These are phyloP conservation scores for Diplosoma virens DNA, from an alignment of 23 tunicate genomes.

Conservation along the genomic window DNA sequence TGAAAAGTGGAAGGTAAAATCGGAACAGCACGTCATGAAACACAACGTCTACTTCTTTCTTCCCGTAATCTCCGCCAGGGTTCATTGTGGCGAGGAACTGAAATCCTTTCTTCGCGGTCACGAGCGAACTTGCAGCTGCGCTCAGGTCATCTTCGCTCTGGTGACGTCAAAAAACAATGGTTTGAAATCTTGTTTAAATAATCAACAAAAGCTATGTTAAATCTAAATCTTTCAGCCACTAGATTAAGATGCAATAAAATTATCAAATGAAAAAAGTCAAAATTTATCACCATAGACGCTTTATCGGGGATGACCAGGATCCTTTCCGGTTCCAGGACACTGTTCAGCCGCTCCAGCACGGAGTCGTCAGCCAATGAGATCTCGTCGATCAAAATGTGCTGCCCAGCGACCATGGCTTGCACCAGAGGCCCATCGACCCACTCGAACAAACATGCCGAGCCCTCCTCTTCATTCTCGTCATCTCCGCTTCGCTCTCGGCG, in stretches of 20 bases:
- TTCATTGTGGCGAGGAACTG: conserved; percentile 98
- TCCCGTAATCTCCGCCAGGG: conserved; percentile 99
- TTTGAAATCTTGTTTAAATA: too few species aligned
- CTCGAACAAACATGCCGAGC: conserved; percentile 54
- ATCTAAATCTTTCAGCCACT: too few species aligned
- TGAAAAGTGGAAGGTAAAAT: not conserved
- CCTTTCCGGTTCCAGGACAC: conserved; percentile 89
- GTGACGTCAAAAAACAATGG: too few species aligned
- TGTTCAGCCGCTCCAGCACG: conserved; percentile 88
- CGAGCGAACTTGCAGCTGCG: conserved; percentile 6
- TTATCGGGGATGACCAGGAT: conserved; percentile 82
- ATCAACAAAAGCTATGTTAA: too few species aligned
- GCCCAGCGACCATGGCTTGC: conserved; percentile 53
- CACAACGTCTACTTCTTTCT: conserved; percentile 63
- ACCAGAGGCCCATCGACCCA: conserved; percentile 98
- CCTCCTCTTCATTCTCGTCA: not conserved
- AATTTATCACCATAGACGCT: conserved; percentile 43
- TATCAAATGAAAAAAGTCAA: too few species aligned
- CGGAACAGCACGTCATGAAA: not conserved
- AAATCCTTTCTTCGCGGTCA: conserved; percentile 73
- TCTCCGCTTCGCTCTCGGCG: conserved; percentile 1
- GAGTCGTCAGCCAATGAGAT: conserved; percentile 98
- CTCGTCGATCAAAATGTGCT: conserved; percentile 74
- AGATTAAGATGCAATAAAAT: too few species aligned
- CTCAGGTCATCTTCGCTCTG: not conserved